Conservation (phyloP, 2,888 invertebrate genomes). For the Orthonevra nobilis region DNA sequence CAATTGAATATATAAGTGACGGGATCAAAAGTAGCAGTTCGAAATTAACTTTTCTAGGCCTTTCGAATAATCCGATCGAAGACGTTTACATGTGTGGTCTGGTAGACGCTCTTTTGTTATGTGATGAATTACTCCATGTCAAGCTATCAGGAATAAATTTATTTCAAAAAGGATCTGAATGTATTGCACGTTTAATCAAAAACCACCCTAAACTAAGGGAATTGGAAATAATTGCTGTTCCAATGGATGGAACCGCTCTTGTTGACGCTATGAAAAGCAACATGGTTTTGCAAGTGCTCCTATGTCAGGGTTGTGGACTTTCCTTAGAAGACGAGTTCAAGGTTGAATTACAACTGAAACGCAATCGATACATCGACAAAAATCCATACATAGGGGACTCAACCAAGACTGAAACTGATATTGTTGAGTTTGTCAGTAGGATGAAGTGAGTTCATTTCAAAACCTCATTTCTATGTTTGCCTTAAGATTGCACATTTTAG, state of each 20-base stretch:
- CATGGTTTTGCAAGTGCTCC: slow-evolving; percentile 70
- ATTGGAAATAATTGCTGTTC: slow-evolving; percentile 72
- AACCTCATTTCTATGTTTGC: background rate
- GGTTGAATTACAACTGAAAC: slow-evolving; percentile 73
- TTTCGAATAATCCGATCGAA: slow-evolving; percentile 74
- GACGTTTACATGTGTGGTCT: slow-evolving; percentile 70
- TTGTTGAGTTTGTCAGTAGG: slow-evolving; percentile 69
- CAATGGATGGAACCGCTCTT: slow-evolving; percentile 56
- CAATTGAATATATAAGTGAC: slow-evolving; percentile 57
- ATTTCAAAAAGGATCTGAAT: slow-evolving; percentile 13
- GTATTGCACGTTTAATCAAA: slow-evolving; percentile 71
- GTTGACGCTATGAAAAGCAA: slow-evolving; percentile 72
- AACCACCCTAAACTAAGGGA: slow-evolving; percentile 71
- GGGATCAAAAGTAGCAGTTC: slow-evolving; percentile 45
- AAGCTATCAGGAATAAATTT: slow-evolving; percentile 72
- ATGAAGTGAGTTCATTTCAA: slow-evolving; percentile 66
- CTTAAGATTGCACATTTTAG: slow-evolving; percentile 42
- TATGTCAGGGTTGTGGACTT: slow-evolving; percentile 74
- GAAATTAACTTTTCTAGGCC: slow-evolving; percentile 72
- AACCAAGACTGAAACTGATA: slow-evolving; percentile 71
- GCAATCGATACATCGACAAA: slow-evolving; percentile 72
- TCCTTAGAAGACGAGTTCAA: slow-evolving; percentile 73
- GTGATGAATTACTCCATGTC: slow-evolving; percentile 71
- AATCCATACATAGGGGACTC: slow-evolving; percentile 72
- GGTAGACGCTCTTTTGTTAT: slow-evolving; percentile 61